Percentiles rank a stretch among this genome's conserved stretches.
These are phyloP conservation scores for Scophthalmus maximus DNA, from an alignment of 2,113 vertebrate species.

Conservation along the genomic window DNA sequence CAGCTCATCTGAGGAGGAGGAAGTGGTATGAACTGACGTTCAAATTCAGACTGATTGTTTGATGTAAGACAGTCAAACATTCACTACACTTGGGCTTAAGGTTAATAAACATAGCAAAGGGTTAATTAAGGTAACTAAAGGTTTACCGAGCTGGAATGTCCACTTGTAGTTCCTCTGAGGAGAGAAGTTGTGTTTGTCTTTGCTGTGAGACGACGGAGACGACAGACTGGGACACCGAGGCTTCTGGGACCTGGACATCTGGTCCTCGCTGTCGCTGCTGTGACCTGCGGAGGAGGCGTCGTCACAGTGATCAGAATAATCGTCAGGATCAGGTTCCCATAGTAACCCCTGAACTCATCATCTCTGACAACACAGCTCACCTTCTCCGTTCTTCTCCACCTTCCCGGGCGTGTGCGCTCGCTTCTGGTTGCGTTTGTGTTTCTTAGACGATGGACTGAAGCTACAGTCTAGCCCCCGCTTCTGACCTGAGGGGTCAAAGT, in stretches of 20 bases:
- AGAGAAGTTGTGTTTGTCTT: conserved; percentile 90
- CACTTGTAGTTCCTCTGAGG: conserved; percentile 94
- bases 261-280: conserved; percentile 97
- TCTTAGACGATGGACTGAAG: conserved; percentile 88
- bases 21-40: too few relatives aligned
- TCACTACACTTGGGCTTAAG: too few relatives aligned
- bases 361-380: conserved; percentile 69
- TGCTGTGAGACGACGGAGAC: conserved; percentile 88
- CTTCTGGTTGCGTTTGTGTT: conserved; percentile 95
- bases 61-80: too few relatives aligned
- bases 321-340: too few relatives aligned
- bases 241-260: conserved; percentile 88
- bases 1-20: conserved; percentile 87
- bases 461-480: conserved; percentile 89
- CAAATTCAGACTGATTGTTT: too few relatives aligned
- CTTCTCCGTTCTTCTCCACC: conserved; percentile 94
- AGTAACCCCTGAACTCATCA: not conserved
- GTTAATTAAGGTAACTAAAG: too few relatives aligned
- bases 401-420: conserved; percentile 84
- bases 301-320: too few relatives aligned
- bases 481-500: conserved; percentile 84
- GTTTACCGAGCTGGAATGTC: conserved; percentile 95
- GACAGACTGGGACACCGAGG: conserved; percentile 82
- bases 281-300: conserved; percentile 83
- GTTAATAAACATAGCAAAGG: too few relatives aligned